These are phyloP conservation scores for Lomographa bimaculata DNA, from an alignment of 2,888 invertebrate genomes.

Conservation along the genomic window DNA sequence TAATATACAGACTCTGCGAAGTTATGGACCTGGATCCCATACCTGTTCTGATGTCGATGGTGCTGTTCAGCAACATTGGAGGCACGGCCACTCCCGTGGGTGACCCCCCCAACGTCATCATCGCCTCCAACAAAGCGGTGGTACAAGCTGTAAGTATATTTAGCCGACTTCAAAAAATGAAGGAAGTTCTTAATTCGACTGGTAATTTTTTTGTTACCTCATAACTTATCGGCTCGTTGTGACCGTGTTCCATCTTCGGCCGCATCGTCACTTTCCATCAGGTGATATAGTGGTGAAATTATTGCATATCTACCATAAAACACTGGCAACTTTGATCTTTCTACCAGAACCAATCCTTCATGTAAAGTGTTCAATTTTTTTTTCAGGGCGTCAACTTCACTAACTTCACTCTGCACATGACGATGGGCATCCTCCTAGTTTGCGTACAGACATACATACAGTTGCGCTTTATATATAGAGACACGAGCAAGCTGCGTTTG, in stretches of 20 bases:
- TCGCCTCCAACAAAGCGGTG: conserved; percentile 90
- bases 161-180: too few relatives aligned
- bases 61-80: conserved; percentile 94
- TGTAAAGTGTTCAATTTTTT: too few relatives aligned
- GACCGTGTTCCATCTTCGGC: too few relatives aligned
- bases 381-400: conserved; percentile 92
- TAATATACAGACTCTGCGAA: conserved; percentile 92
- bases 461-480: conserved; percentile 88
- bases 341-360: too few relatives aligned
- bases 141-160: conserved; percentile 83
- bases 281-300: too few relatives aligned
- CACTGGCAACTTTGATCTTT: too few relatives aligned
- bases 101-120: conserved; percentile 96
- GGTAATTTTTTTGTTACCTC: too few relatives aligned
- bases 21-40: conserved; percentile 94
- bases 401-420: conserved; percentile 92
- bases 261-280: too few relatives aligned
- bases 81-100: conserved; percentile 95
- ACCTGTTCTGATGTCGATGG: conserved; percentile 92
- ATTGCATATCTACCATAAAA: too few relatives aligned
- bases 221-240: too few relatives aligned
- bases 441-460: conserved; percentile 88
- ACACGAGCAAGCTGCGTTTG: conserved; percentile 86
- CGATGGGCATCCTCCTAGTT: conserved; percentile 88
- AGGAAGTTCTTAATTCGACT: too few relatives aligned